phyloP scores from a whole-genome alignment of 2,888 invertebrate genomes.

The Sycophila texana region DNA sequence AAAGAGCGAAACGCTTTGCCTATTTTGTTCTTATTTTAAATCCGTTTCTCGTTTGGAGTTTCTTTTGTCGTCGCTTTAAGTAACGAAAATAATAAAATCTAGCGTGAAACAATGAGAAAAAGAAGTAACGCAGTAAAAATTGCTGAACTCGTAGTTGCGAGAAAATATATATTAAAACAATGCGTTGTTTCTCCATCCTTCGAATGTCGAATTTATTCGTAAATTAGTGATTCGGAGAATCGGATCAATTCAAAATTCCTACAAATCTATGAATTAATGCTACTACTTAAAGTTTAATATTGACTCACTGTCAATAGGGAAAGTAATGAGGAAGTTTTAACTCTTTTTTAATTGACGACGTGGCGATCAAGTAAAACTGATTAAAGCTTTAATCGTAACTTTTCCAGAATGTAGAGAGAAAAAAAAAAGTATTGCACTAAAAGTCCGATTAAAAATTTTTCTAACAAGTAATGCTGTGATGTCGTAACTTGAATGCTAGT shows the following conservation, averaged over 20 bases:
- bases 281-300: slow-evolving; percentile 36
- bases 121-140: background rate
- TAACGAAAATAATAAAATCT: slow-evolving; percentile 28
- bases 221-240: slow-evolving; percentile 19
- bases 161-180: slow-evolving; percentile 13
- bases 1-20: slow-evolving; percentile 21
- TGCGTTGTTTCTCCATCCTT: slow-evolving; percentile 16
- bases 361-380: background rate
- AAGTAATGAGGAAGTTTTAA: background rate
- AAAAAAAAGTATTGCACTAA: slow-evolving; percentile 29
- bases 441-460: slow-evolving; percentile 49
- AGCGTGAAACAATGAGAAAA: slow-evolving; percentile 3
- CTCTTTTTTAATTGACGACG: background rate
- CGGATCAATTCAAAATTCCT: slow-evolving; percentile 13
- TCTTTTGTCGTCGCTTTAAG: slow-evolving; percentile 33
- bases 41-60: slow-evolving; percentile 37
- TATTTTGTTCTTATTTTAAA: slow-evolving; percentile 29
- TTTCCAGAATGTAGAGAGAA: slow-evolving; percentile 21
- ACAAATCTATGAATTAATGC: slow-evolving; percentile 21
- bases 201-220: slow-evolving; percentile 27
- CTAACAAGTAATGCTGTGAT: slow-evolving; percentile 53
- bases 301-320: slow-evolving; percentile 10
- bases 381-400: slow-evolving; percentile 19
- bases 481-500: slow-evolving; percentile 34
- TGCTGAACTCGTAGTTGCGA: slow-evolving; percentile 41